These are phyloP conservation scores for Coccyzus lansbergi DNA, from an alignment of 2,797 vertebrate species.

Conservation along the genomic window DNA sequence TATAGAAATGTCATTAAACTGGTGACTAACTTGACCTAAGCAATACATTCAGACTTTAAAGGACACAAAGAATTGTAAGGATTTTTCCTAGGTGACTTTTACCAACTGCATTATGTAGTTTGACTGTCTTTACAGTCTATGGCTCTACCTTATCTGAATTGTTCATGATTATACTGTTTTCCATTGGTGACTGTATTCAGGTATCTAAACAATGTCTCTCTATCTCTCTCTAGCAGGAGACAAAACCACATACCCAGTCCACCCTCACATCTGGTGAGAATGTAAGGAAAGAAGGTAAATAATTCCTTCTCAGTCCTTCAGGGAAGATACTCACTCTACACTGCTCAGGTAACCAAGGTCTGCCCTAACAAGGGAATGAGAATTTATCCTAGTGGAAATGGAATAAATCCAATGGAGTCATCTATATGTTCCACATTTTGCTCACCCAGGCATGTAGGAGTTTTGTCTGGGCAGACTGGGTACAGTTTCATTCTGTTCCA, in stretches of 20 bases:
- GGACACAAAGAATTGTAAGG: background rate
- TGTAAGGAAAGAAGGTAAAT: background rate
- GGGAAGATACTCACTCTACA: background rate
- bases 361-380: conserved; percentile 29
- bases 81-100: background rate
- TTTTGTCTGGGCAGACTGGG: conserved; percentile 64
- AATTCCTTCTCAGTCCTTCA: background rate
- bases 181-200: background rate
- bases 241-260: background rate
- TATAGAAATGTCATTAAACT: background rate
- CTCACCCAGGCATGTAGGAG: conserved; percentile 66
- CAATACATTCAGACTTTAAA: background rate
- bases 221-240: background rate
- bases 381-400: conserved; percentile 37
- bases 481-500: conserved; percentile 69
- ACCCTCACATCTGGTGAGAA: background rate
- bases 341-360: background rate
- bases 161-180: background rate
- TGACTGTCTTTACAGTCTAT: background rate
- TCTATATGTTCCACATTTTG: conserved; percentile 61
- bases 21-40: background rate
- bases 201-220: background rate
- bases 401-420: conserved; percentile 54
- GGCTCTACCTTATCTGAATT: background rate
- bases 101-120: background rate